Evolutionary conservation across 2,113 vertebrate species (phyloP), one percentile per base, ranked within the genome.

Genomic region (Bothrops jararaca): DNA sequence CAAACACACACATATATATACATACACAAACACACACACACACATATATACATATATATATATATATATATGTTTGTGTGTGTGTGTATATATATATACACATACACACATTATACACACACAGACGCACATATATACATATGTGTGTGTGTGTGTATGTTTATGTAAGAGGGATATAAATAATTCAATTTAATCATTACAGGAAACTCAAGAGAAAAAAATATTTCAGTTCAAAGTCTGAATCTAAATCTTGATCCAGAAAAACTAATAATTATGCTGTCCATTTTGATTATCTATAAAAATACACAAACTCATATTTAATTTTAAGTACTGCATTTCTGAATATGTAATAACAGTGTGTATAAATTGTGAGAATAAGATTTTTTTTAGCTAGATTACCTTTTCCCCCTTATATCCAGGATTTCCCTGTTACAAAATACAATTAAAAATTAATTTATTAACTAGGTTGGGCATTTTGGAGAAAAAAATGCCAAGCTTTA

Each of bases 401-500:
- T 98, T 98, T 89, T 97, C 98, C 92, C 98, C 98, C 88, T 98
- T 98, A 94, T 98, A 98, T 22, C 98, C 98, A 91, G 97, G 95
- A 94, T 60, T 92, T 85, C 98, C 98, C 98, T 99, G 95, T 89
- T 95, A 96, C 53, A 95, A 96, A 94, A 64, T 88, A 48, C 86
- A 89, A 80, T 86, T 90, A 5, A 91, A 86, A 88, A 88, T 80
- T 92, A 45, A 85, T 42, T 13, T 0, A 0, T 56, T 80, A 80
- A 42, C 34, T 22, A 22, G 60, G 34, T 39, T 80, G 34, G 3
- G 18, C 74, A 80, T 80, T 80, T 80, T 42, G 74, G 34, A 34
- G 6, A 42, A 60, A 45, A 88, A 94, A 94, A 95, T 94, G 56
- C 22, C 4, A 52, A 6, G n/a, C 42, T 50, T 88, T 42, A 34